phyloP scores from a whole-genome alignment of 2,888 invertebrate species.

The Orthonevra nobilis region DNA sequence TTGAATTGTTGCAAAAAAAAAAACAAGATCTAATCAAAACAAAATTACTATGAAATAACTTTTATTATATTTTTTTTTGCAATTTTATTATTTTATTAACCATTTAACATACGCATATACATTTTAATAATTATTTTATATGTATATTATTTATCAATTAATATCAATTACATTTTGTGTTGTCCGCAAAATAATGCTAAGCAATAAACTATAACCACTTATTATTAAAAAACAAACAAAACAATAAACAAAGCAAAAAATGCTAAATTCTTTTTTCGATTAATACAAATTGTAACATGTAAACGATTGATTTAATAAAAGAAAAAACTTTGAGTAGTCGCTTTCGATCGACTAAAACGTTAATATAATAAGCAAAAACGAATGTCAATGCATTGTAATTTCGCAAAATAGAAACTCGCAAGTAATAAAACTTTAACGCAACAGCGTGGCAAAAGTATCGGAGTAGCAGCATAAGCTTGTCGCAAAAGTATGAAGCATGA shows the following conservation, averaged over 20 bases:
- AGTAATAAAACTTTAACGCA: slow-evolving; percentile 28
- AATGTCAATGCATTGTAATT: slow-evolving; percentile 49
- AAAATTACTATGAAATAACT: slow-evolving; percentile 1
- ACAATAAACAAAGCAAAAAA: too few relatives aligned
- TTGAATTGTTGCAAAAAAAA: slow-evolving; percentile 70
- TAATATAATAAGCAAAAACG: slow-evolving; percentile 38
- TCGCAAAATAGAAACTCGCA: slow-evolving; percentile 25
- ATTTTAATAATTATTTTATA: slow-evolving; percentile 46
- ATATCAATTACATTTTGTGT: slow-evolving; percentile 49
- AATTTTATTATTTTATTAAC: slow-evolving; percentile 65
- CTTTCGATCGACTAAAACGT: slow-evolving; percentile 42
- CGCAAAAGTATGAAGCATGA: slow-evolving; percentile 50
- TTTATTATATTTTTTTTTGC: slow-evolving; percentile 45
- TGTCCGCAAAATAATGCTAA: slow-evolving; percentile 67
- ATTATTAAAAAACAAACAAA: slow-evolving; percentile 9
- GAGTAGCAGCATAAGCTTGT: slow-evolving; percentile 53
- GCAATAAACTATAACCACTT: slow-evolving; percentile 40
- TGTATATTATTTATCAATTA: slow-evolving; percentile 54
- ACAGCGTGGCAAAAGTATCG: slow-evolving; percentile 34
- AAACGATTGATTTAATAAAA: slow-evolving; percentile 57
- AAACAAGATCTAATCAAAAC: slow-evolving; percentile 24
- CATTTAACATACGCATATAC: slow-evolving; percentile 53
- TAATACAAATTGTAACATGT: slow-evolving; percentile 58
- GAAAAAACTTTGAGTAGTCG: slow-evolving; percentile 30
- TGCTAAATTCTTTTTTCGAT: slow-evolving; percentile 14